Evolutionary conservation across 2,888 invertebrate species (phyloP).

Genomic region (Tromatobia lineatoria): DNA sequence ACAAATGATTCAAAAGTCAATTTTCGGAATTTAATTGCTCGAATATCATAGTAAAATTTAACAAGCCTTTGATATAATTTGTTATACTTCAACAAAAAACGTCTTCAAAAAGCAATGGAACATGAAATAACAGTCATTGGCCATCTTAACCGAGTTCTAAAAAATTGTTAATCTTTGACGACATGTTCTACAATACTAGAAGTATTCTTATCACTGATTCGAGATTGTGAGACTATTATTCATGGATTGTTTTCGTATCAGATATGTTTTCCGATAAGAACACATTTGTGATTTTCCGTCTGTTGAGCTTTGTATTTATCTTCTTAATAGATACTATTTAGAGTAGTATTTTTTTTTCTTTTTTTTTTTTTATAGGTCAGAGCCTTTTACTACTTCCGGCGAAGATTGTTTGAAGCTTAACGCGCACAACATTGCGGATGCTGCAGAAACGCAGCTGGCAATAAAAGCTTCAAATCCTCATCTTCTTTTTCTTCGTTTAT

Average conservation of each 20-base stretch:
- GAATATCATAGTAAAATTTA: too few species aligned
- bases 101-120: too few species aligned
- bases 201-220: conserved; percentile 24
- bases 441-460: conserved; percentile 5
- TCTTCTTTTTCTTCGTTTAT: neutral
- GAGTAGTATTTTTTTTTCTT: conserved; percentile 9
- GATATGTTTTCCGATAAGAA: conserved; percentile 9
- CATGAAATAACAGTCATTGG: too few species aligned
- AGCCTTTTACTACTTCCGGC: conserved; percentile 16
- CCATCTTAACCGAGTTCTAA: neutral
- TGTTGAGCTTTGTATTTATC: neutral
- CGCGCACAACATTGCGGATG: neutral
- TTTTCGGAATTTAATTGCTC: too few species aligned
- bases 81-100: too few species aligned
- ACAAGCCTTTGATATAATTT: too few species aligned
- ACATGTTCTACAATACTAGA: neutral
- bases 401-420: conserved; percentile 32
- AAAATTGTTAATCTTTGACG: neutral
- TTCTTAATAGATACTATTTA: neutral
- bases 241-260: conserved; percentile 9
- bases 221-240: conserved; percentile 28
- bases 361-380: conserved; percentile 8
- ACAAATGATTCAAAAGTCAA: too few species aligned
- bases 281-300: neutral
- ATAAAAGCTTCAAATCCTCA: conserved; percentile 18